These are phyloP conservation scores for Bellardia pandia DNA, from an alignment of 2,888 invertebrate species.

Conservation along the genomic window DNA sequence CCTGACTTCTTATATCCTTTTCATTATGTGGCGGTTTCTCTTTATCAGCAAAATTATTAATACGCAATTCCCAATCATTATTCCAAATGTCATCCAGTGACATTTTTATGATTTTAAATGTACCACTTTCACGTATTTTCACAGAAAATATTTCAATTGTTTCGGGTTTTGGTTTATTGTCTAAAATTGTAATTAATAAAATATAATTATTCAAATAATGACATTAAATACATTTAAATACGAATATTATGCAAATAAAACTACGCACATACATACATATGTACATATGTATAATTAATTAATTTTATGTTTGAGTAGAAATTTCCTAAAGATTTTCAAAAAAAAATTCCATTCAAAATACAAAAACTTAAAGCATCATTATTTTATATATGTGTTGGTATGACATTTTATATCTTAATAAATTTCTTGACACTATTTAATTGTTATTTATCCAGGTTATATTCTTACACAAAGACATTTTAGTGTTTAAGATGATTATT, in stretches of 20 bases:
- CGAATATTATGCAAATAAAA: background rate
- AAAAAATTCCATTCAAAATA: background rate
- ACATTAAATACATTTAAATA: background rate
- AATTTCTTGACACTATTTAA: slow-evolving; percentile 31
- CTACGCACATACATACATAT: background rate
- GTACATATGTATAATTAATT: too few species aligned
- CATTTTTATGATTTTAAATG: slow-evolving; percentile 86
- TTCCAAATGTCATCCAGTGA: slow-evolving; percentile 89
- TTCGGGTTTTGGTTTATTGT: slow-evolving; percentile 90
- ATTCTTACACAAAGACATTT: slow-evolving; percentile 1
- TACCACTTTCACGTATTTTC: slow-evolving; percentile 84
- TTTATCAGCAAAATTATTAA: slow-evolving; percentile 90
- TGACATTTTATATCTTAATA: background rate
- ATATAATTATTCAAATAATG: background rate
- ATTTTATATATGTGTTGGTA: background rate
- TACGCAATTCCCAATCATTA: slow-evolving; percentile 88
- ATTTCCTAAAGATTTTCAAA: background rate
- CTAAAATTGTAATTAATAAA: slow-evolving; percentile 83
- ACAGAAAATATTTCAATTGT: slow-evolving; percentile 89
- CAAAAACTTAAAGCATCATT: background rate
- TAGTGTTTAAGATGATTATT: background rate
- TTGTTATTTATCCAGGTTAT: background rate
- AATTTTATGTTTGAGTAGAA: background rate
- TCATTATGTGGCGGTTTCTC: slow-evolving; percentile 88
- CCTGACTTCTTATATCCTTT: slow-evolving; percentile 89